These are phyloP conservation scores for Sthenelais limicola DNA, from an alignment of 2,888 invertebrate genomes.

Conservation along the genomic window DNA sequence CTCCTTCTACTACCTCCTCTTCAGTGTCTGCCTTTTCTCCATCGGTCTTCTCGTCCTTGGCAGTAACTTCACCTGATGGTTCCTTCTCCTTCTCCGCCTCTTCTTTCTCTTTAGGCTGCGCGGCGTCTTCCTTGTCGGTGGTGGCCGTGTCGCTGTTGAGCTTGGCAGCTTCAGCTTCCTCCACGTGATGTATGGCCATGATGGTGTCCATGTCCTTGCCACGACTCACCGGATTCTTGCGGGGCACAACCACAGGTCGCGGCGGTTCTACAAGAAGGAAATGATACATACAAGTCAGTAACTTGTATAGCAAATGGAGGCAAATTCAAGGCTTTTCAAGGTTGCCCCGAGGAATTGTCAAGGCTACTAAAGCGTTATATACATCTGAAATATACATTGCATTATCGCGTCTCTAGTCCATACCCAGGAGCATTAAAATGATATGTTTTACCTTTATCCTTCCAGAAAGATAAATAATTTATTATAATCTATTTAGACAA, in stretches of 20 bases:
- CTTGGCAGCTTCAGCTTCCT: slow-evolving; percentile 21
- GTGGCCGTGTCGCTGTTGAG: slow-evolving; percentile 69
- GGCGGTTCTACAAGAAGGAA: neutral
- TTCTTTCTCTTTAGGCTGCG: slow-evolving; percentile 69
- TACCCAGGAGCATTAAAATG: too few species aligned
- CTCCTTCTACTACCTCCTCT: slow-evolving; percentile 60
- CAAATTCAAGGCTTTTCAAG: too few species aligned
- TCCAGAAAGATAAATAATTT: too few species aligned
- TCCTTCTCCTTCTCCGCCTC: slow-evolving; percentile 19
- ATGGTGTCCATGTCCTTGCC: slow-evolving; percentile 96
- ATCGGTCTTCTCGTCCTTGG: slow-evolving; percentile 12
- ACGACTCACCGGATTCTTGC: slow-evolving; percentile 64
- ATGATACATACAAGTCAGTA: too few species aligned
- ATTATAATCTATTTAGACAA: too few species aligned
- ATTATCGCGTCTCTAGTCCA: too few species aligned
- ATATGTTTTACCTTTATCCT: too few species aligned
- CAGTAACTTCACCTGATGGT: too few species aligned
- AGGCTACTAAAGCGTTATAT: too few species aligned
- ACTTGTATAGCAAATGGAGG: too few species aligned
- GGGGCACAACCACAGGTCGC: neutral
- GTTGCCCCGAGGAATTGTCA: too few species aligned
- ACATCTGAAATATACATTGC: too few species aligned
- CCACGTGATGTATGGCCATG: slow-evolving; percentile 18
- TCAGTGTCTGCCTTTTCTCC: slow-evolving; percentile 14
- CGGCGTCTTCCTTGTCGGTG: slow-evolving; percentile 74